Evolutionary conservation across 2,113 vertebrate species (phyloP).

Genomic region (Empidonax traillii): DNA sequence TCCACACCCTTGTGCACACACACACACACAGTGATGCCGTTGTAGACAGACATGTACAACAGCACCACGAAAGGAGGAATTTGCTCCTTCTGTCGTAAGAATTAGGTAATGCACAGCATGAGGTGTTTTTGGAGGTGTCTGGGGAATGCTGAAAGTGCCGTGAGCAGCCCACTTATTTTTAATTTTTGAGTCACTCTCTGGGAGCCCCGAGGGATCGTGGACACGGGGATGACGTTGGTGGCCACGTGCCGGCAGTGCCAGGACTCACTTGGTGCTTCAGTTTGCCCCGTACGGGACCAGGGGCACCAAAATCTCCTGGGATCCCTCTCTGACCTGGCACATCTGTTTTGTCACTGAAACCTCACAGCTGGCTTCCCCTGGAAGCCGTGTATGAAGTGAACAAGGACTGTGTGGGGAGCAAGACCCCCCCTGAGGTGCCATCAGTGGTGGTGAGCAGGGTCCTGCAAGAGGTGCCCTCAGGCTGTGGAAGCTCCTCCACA

Average conservation of each 20-base stretch:
- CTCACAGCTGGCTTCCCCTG: not conserved
- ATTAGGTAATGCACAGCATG: not conserved
- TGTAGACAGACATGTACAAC: accelerated
- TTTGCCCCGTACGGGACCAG: accelerated
- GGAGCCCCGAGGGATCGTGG: not conserved
- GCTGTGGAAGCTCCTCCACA: not conserved
- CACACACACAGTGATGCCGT: accelerated
- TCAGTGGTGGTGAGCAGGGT: accelerated
- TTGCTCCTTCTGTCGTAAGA: not conserved
- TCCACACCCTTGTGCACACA: accelerated
- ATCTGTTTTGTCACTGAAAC: accelerated
- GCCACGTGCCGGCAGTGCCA: not conserved
- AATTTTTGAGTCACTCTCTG: not conserved
- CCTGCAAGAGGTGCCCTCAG: not conserved
- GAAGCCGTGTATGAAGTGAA: accelerated
- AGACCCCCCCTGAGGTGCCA: accelerated
- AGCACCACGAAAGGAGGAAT: not conserved
- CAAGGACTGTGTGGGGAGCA: accelerated
- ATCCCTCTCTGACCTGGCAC: not conserved
- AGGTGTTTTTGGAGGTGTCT: not conserved
- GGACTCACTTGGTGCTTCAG: accelerated
- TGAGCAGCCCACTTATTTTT: not conserved
- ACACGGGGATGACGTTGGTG: accelerated
- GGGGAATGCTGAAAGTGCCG: not conserved
- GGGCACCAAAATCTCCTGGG: not conserved